phyloP scores from a whole-genome alignment of 2,888 invertebrate genomes.

The Zele albiditarsus region DNA sequence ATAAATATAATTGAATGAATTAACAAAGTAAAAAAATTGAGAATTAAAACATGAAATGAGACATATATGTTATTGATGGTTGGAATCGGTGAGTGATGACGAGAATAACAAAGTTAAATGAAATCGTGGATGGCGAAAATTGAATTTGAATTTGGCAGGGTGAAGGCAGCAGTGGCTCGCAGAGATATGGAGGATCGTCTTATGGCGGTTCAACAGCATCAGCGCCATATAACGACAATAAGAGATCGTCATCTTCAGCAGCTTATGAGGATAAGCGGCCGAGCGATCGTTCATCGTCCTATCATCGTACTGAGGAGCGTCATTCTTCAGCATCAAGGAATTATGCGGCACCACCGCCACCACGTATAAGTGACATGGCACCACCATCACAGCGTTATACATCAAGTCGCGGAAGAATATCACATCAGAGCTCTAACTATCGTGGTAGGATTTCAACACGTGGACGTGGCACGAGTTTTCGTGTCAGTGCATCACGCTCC shows the following conservation, averaged over 20 bases:
- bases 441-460: constrained; percentile 67
- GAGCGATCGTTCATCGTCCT: constrained; percentile 67
- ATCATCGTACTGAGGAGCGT: constrained; percentile 69
- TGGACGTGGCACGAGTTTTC: constrained; percentile 61
- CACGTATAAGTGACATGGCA: constrained; percentile 67
- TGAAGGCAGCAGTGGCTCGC: constrained; percentile 66
- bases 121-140: constrained; percentile 60
- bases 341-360: constrained; percentile 64
- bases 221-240: constrained; percentile 66
- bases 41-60: neutral
- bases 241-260: constrained; percentile 66
- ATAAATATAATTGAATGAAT: constrained; percentile 5
- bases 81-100: constrained; percentile 39
- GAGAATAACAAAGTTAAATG: constrained; percentile 25
- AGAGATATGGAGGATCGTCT: constrained; percentile 67
- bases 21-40: neutral
- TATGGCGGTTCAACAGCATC: constrained; percentile 61
- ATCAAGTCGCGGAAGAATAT: constrained; percentile 66
- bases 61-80: neutral
- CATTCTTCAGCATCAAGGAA: constrained; percentile 66
- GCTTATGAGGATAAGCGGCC: constrained; percentile 69
- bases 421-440: constrained; percentile 64
- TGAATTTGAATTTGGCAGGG: constrained; percentile 71
- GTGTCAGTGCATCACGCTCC: constrained; percentile 62
- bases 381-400: constrained; percentile 65